Base-by-base conservation (phyloP, 2,797 vertebrate genomes). In the Discoglossus pictus region DNA sequence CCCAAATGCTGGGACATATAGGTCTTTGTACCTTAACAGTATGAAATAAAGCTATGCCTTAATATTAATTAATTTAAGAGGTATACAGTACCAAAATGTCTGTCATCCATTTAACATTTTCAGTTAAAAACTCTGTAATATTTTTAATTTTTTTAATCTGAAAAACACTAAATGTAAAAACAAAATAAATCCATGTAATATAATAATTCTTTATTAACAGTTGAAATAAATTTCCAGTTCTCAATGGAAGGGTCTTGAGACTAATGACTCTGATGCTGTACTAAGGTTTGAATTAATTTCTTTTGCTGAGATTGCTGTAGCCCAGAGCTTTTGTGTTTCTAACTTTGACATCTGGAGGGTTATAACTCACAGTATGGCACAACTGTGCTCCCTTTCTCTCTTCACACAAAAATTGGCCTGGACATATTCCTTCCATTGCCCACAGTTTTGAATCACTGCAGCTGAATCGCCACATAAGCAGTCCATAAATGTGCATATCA, bases 341-440 rank as follows among this genome's bases (percentile, higher is more conserved):
- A 35, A 61, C 24, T 42, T 50, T 61, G 66, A 69, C 66, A 69
- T 69, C 66, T 69, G 66, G 66, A 68, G 56, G 65, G 56, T 47
- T 54, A 61, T 69, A 69, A 69, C 58, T 61, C 66, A 69, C 40
- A 51, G 56, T 46, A 54, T 61, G 66, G 66, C 56, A 68, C 48
- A 43, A 53, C 50, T 46, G 40, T 13, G 48, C 24, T 69, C 58
- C 66, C 48, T 31, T 62, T 62, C 59, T 62, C 47, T 48, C 13
- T 47, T 12, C 50, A 40, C 27, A 61, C 18, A 54, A 40, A 31
- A 61, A 46, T 69, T 62, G 67, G 67, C 59, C 27, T 17, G 39
- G 15, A 7, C 16, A 21, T 25, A 7, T 48, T 55, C 67, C 59
- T 62, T 62, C 58, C 25, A 23, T 55, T 69, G 58, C 31, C 59